Evolutionary conservation across 2,888 invertebrate species (phyloP), one percentile per base, ranked within the genome.

Genomic region (Ditula angustiorana): DNA sequence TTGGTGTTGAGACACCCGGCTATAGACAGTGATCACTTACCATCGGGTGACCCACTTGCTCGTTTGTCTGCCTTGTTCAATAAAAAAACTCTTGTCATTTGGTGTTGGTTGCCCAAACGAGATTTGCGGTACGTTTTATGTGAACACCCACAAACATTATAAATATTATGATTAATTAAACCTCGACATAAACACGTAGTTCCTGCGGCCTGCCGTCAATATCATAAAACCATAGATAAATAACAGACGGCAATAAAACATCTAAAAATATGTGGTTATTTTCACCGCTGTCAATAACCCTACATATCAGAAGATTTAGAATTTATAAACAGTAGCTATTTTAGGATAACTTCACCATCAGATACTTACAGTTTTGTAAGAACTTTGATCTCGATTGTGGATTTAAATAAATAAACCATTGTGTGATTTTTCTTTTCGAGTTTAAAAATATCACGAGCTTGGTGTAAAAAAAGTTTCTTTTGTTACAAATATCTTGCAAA

Each of bases 161-260:
- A 50, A 53, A 53, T n/a, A 35, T 23, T 21, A 33, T 52, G 21
- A 52, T 52, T n/a, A 57, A 57, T 57, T 44, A 49, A 63, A 63
- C 57, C 53, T 61, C 53, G 41, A 63, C 50, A 50, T n/a, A 23
- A 53, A 53, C 53, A 35, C 23, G 53, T 23, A 35, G 35, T 53
- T 53, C 33, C 35, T 21, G 53, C 33, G 53, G 53, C 26, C 26
- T 11, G 37, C 28, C 13, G 50, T 50, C 26, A 28, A 52, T 50
- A 57, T 50, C 63, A 57, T 63, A 63, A 63, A 63, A 49, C 10
- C 49, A 23, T 37, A 50, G 50, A 13, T 52, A 63, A 58, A 56
- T 62, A 57, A 37, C 41, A 50, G 16, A 26, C n/a, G 23, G 33
- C 50, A 57, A 63, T 63, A 58, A 63, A 63, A 50, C 50, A 52